A percentile compares a stretch with the other conserved stretches of the same genome.
Conservation (phyloP, 2,888 invertebrate species). For the Tricholauxania praeusta region DNA sequence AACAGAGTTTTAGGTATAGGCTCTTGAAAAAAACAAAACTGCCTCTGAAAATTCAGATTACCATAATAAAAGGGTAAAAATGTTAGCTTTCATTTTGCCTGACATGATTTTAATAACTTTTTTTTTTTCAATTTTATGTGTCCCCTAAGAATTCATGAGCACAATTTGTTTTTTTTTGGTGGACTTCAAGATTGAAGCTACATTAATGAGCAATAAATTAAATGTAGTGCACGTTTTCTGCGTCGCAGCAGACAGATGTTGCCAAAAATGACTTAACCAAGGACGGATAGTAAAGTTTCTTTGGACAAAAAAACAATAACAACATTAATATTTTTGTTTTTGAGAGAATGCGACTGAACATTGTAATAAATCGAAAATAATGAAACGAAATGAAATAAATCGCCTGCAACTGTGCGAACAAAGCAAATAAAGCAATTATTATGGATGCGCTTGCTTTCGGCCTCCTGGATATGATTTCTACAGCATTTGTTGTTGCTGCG, state of each 20-base stretch:
- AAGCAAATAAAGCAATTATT: slow-evolving; percentile 38
- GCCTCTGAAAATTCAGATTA: no score
- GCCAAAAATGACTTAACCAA: not conserved
- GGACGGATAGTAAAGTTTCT: not conserved
- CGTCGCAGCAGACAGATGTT: slow-evolving; percentile 7
- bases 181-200: not conserved
- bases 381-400: not conserved
- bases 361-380: not conserved
- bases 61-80: no score
- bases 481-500: no score
- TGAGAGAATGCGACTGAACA: not conserved
- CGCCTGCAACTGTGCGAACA: no score
- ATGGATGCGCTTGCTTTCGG: slow-evolving; percentile 3
- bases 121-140: no score
- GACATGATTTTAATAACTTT: no score
- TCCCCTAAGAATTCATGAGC: no score
- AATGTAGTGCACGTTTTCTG: not conserved
- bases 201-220: slow-evolving; percentile 10
- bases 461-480: not conserved
- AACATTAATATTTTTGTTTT: not conserved
- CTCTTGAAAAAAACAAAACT: no score
- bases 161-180: no score
- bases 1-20: no score
- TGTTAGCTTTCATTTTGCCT: no score
- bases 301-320: not conserved